Evolutionary conservation across 2,113 vertebrate genomes (phyloP).

Genomic region (Antigone vipio): DNA sequence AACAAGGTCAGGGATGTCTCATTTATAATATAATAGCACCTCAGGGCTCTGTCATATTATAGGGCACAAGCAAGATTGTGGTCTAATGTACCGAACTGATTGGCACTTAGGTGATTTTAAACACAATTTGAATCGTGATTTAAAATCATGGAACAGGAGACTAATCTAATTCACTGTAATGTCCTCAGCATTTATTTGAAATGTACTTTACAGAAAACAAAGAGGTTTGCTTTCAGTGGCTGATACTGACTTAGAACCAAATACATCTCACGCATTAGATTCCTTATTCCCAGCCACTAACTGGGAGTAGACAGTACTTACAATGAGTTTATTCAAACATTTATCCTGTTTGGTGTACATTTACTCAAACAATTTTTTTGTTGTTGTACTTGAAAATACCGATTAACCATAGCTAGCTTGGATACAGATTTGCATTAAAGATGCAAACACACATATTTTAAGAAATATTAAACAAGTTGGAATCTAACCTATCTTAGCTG

Average conservation of each 20-base stretch:
- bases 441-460: neutral
- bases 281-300: neutral
- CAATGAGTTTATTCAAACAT: neutral
- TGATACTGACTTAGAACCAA: neutral
- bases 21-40: rapidly evolving
- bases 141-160: neutral
- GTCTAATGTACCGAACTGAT: neutral
- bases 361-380: too few species aligned
- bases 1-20: neutral
- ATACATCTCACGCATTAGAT: rapidly evolving
- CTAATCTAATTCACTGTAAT: neutral
- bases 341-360: too few species aligned
- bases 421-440: neutral
- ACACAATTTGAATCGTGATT: neutral
- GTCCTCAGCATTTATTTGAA: neutral
- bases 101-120: neutral
- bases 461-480: neutral
- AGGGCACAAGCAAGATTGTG: too few species aligned
- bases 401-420: neutral
- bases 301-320: neutral
- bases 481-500: neutral
- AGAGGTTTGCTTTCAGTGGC: neutral
- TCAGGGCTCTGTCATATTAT: rapidly evolving
- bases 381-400: neutral
- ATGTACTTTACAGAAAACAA: neutral